These are phyloP conservation scores for Drosophila carrolli DNA, from an alignment of 1,140 invertebrate genomes.

Conservation along the genomic window DNA sequence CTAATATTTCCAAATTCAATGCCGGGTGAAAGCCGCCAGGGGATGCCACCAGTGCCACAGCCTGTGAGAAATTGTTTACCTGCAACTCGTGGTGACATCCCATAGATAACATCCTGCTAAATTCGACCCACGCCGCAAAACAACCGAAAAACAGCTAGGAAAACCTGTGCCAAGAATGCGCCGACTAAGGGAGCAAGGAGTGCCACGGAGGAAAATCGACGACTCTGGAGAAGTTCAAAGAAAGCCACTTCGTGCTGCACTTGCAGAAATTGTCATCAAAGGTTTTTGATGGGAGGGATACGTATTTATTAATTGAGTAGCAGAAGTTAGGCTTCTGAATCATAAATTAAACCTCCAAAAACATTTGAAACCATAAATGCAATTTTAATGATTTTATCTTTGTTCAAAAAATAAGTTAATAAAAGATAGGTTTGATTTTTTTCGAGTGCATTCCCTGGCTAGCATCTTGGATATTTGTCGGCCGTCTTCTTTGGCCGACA, in stretches of 20 bases:
- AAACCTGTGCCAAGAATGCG: slow-evolving; percentile 30
- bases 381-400: too few species aligned
- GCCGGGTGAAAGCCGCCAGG: slow-evolving; percentile 54
- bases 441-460: slow-evolving; percentile 24
- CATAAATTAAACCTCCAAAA: too few species aligned
- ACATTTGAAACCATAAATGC: too few species aligned
- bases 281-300: not conserved
- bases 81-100: slow-evolving; percentile 51
- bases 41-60: slow-evolving; percentile 23
- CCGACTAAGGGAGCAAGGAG: slow-evolving; percentile 12
- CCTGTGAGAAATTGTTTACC: slow-evolving; percentile 43
- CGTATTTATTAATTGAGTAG: too few species aligned
- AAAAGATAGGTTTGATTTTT: not conserved
- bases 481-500: slow-evolving; percentile 37
- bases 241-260: slow-evolving; percentile 42
- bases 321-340: too few species aligned
- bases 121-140: slow-evolving; percentile 48
- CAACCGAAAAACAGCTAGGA: slow-evolving; percentile 2
- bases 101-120: slow-evolving; percentile 65
- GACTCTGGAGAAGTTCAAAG: slow-evolving; percentile 30
- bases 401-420: too few species aligned
- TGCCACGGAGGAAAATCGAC: slow-evolving; percentile 32
- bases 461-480: slow-evolving; percentile 46
- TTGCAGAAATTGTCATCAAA: not conserved
- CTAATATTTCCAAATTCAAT: slow-evolving; percentile 66